These are phyloP conservation scores for Desoria tigrina DNA, from an alignment of 2,888 invertebrate species.

Conservation along the genomic window DNA sequence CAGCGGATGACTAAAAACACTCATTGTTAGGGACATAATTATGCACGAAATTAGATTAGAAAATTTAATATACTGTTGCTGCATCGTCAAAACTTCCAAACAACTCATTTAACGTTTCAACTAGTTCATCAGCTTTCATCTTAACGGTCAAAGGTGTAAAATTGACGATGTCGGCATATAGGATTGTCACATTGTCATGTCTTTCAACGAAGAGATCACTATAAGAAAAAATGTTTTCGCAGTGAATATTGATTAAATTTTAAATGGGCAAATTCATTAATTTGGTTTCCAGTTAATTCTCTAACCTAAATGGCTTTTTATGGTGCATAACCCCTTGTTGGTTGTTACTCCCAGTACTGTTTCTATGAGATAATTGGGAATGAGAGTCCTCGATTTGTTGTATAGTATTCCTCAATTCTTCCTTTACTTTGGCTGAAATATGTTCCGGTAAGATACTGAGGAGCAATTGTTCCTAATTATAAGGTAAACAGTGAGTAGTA, in stretches of 20 bases:
- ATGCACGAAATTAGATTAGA: no score
- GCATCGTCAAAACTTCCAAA: constrained; percentile 90
- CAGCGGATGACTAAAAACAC: no score
- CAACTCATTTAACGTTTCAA: constrained; percentile 84
- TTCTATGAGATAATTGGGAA: constrained; percentile 23
- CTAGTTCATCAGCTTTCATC: constrained; percentile 75
- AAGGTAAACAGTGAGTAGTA: no score
- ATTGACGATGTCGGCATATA: constrained; percentile 92
- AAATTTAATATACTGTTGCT: constrained; percentile 83
- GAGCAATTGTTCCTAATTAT: constrained; percentile 74
- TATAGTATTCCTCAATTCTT: constrained; percentile 61
- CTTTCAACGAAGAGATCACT: constrained; percentile 85
- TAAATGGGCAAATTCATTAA: no score
- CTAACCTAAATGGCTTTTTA: constrained; percentile 59
- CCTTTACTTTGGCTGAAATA: constrained; percentile 67
- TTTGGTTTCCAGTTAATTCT: constrained; percentile 8
- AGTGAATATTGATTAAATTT: neutral
- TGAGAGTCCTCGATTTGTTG: constrained; percentile 56
- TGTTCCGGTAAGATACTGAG: constrained; percentile 83
- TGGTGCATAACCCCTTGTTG: constrained; percentile 46
- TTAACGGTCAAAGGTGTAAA: constrained; percentile 85
- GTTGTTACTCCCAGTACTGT: constrained; percentile 17
- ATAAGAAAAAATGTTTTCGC: constrained; percentile 53
- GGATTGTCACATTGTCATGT: constrained; percentile 82
- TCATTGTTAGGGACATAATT: no score